These are phyloP conservation scores for Cinclus cinclus DNA, from an alignment of 2,113 vertebrate species.

Conservation along the genomic window DNA sequence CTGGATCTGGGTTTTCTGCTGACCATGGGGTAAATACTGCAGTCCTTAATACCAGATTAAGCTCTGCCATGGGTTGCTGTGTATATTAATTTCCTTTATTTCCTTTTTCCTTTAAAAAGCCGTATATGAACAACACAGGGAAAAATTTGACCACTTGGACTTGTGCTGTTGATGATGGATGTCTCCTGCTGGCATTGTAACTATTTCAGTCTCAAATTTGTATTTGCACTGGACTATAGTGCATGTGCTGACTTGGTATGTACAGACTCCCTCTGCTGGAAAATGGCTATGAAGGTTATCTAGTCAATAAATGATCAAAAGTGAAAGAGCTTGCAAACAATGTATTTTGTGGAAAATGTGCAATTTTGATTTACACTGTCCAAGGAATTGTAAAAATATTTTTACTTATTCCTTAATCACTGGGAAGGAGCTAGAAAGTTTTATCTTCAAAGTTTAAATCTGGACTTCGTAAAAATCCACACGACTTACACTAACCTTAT, in stretches of 20 bases:
- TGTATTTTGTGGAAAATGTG: not conserved
- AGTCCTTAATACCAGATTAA: not conserved
- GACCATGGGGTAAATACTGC: rapidly evolving
- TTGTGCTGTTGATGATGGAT: not conserved
- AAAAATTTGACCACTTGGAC: not conserved
- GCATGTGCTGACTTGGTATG: not conserved
- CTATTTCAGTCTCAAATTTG: not conserved
- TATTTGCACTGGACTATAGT: not conserved
- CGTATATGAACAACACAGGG: not conserved
- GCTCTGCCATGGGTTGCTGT: not conserved
- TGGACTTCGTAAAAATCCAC: not conserved
- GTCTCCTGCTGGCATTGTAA: not conserved
- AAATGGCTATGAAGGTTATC: not conserved
- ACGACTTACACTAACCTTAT: not conserved
- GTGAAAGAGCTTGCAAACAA: not conserved
- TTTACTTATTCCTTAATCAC: not conserved
- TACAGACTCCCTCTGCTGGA: constrained; percentile 40
- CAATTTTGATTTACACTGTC: not conserved
- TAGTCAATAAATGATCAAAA: rapidly evolving
- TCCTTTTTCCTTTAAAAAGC: not conserved
- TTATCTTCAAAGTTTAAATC: not conserved
- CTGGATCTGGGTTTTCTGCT: not conserved
- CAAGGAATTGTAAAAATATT: not conserved
- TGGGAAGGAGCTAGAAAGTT: not conserved
- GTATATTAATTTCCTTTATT: not conserved